Evolutionary conservation across 2,797 vertebrate species (phyloP).

Genomic region (Florisuga fusca): DNA sequence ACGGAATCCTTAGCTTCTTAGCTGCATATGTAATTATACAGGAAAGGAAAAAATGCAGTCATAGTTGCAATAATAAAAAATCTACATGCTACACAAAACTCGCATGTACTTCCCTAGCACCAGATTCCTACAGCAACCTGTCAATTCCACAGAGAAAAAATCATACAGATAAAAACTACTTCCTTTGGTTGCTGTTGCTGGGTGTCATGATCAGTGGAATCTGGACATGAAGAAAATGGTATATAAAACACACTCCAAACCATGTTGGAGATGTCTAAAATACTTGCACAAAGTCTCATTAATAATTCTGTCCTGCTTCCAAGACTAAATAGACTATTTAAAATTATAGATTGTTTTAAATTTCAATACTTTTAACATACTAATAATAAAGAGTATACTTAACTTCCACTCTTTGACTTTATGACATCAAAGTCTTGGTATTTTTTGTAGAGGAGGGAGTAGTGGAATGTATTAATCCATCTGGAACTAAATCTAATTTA

Average conservation of each 20-base stretch:
- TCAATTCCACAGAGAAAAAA: not conserved
- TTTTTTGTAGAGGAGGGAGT: not conserved
- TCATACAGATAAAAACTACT: accelerated
- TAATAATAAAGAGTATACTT: not conserved
- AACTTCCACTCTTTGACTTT: not conserved
- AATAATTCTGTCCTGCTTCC: not conserved
- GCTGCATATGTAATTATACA: not conserved
- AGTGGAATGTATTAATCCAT: not conserved
- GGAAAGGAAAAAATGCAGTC: not conserved
- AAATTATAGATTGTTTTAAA: not conserved
- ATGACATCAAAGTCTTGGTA: not conserved
- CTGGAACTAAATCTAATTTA: not conserved
- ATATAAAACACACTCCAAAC: not conserved
- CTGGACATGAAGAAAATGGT: not conserved
- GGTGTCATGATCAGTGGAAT: not conserved
- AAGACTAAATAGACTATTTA: not conserved
- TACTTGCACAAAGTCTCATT: not conserved
- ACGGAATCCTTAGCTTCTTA: not conserved
- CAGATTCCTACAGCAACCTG: not conserved
- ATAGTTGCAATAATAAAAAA: not conserved
- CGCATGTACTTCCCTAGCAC: not conserved
- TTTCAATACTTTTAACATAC: not conserved
- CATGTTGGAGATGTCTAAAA: not conserved
- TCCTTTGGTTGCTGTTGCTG: not conserved
- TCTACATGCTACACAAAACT: not conserved